These are phyloP conservation scores for Rhizoglyphus robini DNA, from an alignment of 1,140 invertebrate genomes.

Conservation along the genomic window DNA sequence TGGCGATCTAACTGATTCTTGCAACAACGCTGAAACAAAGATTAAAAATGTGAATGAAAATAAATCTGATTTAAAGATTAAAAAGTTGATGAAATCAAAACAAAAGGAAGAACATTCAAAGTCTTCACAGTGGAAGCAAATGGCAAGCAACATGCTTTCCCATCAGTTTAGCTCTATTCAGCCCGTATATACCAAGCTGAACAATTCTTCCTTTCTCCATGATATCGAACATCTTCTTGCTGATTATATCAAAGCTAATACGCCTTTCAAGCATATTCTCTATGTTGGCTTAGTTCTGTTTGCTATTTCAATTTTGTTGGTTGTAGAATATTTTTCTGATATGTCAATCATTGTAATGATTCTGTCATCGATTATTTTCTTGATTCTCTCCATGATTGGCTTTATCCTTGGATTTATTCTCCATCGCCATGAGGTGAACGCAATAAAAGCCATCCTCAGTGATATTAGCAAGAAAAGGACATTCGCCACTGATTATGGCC, in stretches of 20 bases:
- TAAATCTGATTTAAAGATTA: no score
- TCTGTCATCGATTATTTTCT: conserved; percentile 67
- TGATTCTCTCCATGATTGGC: conserved; percentile 84
- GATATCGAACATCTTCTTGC: background rate
- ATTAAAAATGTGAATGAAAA: no score
- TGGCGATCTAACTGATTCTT: no score
- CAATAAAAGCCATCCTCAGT: conserved; percentile 15
- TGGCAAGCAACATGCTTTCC: no score
- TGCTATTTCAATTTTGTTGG: conserved; percentile 85
- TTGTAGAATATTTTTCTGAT: conserved; percentile 40
- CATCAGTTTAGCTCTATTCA: no score
- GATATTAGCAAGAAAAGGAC: conserved; percentile 5
- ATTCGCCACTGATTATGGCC: conserved; percentile 2
- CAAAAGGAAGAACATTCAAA: no score
- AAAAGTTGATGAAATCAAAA: no score
- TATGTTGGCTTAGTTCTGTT: conserved; percentile 49
- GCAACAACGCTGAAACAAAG: no score
- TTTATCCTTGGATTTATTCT: conserved; percentile 35
- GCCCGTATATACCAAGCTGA: no score
- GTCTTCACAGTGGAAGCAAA: no score
- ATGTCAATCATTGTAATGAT: background rate
- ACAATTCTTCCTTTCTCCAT: no score
- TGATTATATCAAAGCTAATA: background rate
- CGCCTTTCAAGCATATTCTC: background rate
- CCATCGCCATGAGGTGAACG: conserved; percentile 10